A percentile compares a stretch with the other conserved stretches of the same genome.
Evolutionary conservation across 2,888 invertebrate genomes (phyloP).

Genomic region (Cheilosia pagana): DNA sequence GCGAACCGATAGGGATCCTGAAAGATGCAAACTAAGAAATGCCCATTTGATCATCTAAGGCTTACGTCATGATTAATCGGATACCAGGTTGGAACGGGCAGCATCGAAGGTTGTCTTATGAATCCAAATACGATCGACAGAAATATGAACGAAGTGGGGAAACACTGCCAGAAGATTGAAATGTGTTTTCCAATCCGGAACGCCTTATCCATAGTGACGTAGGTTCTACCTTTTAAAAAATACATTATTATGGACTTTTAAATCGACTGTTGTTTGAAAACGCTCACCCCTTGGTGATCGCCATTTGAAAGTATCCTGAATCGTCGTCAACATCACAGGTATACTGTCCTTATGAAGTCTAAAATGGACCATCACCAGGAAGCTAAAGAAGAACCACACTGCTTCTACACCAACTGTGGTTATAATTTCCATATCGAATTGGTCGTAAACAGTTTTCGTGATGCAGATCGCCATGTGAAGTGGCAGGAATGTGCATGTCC

Average conservation of each 20-base stretch:
- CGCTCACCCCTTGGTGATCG: too few relatives aligned
- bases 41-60: not conserved
- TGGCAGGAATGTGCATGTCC: conserved; percentile 14
- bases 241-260: too few relatives aligned
- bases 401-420: not conserved
- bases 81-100: conserved; percentile 23
- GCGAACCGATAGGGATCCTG: conserved; percentile 39
- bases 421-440: not conserved
- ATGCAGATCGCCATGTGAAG: conserved; percentile 20
- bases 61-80: conserved; percentile 12
- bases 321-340: too few relatives aligned
- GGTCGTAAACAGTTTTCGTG: not conserved
- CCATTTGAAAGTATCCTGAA: too few relatives aligned
- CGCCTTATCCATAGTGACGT: conserved; percentile 9
- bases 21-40: not conserved
- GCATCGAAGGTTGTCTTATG: not conserved
- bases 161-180: conserved; percentile 7
- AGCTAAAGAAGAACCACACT: conserved; percentile 21
- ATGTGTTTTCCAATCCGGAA: not conserved
- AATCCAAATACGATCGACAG: too few relatives aligned
- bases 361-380: too few relatives aligned
- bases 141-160: too few relatives aligned
- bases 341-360: too few relatives aligned
- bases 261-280: too few relatives aligned
- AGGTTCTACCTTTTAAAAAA: conserved; percentile 46